These are phyloP conservation scores for Megalops atlanticus DNA, from an alignment of 2,113 vertebrate species.

Conservation along the genomic window DNA sequence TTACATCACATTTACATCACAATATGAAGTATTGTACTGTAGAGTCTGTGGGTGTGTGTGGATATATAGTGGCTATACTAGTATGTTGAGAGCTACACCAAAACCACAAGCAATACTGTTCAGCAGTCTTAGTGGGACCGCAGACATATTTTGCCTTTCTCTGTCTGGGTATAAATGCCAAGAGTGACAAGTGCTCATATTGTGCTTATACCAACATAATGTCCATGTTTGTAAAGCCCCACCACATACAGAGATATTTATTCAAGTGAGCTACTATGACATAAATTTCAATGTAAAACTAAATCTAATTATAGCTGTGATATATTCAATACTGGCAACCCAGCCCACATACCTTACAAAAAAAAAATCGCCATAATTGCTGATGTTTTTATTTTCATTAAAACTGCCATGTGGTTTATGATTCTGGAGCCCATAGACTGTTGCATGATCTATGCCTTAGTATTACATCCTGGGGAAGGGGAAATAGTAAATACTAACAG, in stretches of 20 bases:
- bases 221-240: background rate
- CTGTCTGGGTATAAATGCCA: background rate
- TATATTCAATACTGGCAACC: background rate
- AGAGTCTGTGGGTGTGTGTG: background rate
- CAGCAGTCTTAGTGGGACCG: too few relatives aligned
- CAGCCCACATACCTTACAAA: background rate
- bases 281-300: background rate
- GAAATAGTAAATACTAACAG: background rate
- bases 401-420: background rate
- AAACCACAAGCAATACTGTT: too few relatives aligned
- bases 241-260: background rate
- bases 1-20: too few relatives aligned
- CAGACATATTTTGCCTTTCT: background rate
- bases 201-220: background rate
- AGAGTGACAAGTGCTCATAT: background rate
- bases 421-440: background rate
- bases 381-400: background rate
- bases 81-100: too few relatives aligned
- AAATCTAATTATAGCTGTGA: background rate
- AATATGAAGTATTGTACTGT: too few relatives aligned
- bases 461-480: constrained; percentile 1
- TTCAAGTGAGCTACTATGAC: background rate
- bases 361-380: background rate
- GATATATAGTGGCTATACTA: too few relatives aligned
- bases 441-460: background rate